Evolutionary conservation across 2,888 invertebrate genomes (phyloP).

Genomic region (Euzetes globulus): DNA sequence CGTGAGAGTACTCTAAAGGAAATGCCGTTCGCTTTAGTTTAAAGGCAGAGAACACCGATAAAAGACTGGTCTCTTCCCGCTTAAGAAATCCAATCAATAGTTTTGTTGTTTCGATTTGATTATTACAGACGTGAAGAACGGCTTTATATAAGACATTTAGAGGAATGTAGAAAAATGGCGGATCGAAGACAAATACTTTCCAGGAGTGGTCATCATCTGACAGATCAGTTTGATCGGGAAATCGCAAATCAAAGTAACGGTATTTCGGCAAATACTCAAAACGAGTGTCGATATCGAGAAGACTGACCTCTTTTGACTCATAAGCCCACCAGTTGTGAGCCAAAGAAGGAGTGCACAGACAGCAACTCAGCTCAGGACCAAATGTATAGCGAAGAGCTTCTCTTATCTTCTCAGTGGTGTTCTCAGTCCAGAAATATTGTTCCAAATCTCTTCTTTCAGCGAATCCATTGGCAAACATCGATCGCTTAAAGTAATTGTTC

Average conservation of each 20-base stretch:
- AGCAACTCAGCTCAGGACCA: constrained; percentile 11
- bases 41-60: background rate
- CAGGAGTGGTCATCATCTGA: background rate
- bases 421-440: constrained; percentile 21
- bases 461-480: constrained; percentile 16
- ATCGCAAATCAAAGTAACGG: constrained; percentile 5
- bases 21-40: background rate
- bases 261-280: constrained; percentile 9
- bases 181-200: background rate
- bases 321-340: constrained; percentile 13
- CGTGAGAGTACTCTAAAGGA: constrained; percentile 9
- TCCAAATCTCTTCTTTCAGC: constrained; percentile 1
- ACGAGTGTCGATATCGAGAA: constrained; percentile 15
- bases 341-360: constrained; percentile 1
- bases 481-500: background rate
- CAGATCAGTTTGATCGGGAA: background rate
- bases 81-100: constrained; percentile 15
- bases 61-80: background rate
- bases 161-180: constrained; percentile 16
- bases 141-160: constrained; percentile 8
- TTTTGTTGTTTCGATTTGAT: background rate
- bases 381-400: constrained; percentile 1
- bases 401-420: background rate
- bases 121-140: constrained; percentile 1
- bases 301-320: background rate